Conservation (phyloP, 1,140 invertebrate species). For the Aporrectodea caliginosa region DNA sequence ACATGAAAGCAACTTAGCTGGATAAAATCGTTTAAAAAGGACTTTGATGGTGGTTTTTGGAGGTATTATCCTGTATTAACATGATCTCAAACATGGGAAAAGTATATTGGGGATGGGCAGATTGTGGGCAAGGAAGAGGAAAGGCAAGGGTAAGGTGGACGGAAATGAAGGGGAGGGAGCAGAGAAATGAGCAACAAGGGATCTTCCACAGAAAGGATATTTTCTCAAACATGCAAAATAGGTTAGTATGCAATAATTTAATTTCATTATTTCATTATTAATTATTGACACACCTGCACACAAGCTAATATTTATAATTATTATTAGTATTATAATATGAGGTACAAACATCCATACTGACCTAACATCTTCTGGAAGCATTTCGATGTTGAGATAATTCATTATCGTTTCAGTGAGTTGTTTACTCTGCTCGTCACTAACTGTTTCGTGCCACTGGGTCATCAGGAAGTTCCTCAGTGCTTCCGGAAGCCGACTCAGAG, state of each 20-base stretch:
- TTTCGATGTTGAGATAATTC: conserved; percentile 25
- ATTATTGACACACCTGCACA: not conserved
- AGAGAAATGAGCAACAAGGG: no score
- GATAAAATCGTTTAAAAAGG: no score
- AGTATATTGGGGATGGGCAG: no score
- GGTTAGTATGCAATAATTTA: not conserved
- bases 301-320: not conserved
- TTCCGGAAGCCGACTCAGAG: conserved; percentile 34
- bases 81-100: no score
- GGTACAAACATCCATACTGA: not conserved
- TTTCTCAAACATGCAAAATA: not conserved
- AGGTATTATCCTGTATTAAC: no score
- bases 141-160: no score
- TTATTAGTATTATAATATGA: not conserved
- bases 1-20: no score
- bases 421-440: conserved; percentile 31
- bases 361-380: conserved; percentile 22
- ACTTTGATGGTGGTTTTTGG: no score
- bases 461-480: conserved; percentile 34
- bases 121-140: no score
- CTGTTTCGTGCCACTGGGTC: conserved; percentile 38
- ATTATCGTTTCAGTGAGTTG: conserved; percentile 24
- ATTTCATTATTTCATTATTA: conserved; percentile 10
- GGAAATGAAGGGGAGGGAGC: no score
- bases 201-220: not conserved